A percentile compares a stretch with the other conserved stretches of the same genome.
Evolutionary conservation across 1,140 invertebrate genomes (phyloP).

Genomic region (Brachystomella parvula): DNA sequence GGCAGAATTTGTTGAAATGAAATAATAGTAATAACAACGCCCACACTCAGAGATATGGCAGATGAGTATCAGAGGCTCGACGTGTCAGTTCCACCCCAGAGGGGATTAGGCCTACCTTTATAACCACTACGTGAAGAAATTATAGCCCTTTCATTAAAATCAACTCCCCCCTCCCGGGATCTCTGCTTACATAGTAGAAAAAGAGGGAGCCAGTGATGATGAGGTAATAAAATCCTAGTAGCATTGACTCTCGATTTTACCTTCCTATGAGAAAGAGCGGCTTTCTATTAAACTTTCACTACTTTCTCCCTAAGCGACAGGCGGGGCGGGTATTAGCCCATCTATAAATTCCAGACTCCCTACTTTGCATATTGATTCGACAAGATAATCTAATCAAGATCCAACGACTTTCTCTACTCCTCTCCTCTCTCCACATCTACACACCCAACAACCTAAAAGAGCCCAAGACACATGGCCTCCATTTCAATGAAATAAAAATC

Average conservation of each 20-base stretch:
- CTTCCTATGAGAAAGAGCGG: conserved; percentile 18
- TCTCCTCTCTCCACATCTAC: no score
- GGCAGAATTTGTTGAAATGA: no score
- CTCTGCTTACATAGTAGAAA: not conserved
- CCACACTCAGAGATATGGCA: no score
- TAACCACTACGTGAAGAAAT: conserved; percentile 28
- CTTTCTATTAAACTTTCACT: no score
- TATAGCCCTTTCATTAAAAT: conserved; percentile 36
- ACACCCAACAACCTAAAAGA: not conserved
- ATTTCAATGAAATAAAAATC: conserved; percentile 8
- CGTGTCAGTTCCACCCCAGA: conserved; percentile 32
- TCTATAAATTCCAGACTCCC: conserved; percentile 35
- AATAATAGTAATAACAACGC: no score
- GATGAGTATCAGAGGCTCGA: conserved; percentile 15
- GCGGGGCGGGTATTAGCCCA: conserved; percentile 8
- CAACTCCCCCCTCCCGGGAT: conserved; percentile 4
- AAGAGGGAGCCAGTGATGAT: conserved; percentile 23
- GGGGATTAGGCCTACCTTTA: conserved; percentile 28
- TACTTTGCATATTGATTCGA: conserved; percentile 39
- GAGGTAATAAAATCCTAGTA: conserved; percentile 36
- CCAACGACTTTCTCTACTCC: no score
- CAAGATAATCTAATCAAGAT: conserved; percentile 39
- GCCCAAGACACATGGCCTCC: conserved; percentile 13
- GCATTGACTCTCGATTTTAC: conserved; percentile 28
- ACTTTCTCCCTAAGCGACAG: conserved; percentile 7